phyloP scores from a whole-genome alignment of 2,888 invertebrate species.

The Tachina lurida region DNA sequence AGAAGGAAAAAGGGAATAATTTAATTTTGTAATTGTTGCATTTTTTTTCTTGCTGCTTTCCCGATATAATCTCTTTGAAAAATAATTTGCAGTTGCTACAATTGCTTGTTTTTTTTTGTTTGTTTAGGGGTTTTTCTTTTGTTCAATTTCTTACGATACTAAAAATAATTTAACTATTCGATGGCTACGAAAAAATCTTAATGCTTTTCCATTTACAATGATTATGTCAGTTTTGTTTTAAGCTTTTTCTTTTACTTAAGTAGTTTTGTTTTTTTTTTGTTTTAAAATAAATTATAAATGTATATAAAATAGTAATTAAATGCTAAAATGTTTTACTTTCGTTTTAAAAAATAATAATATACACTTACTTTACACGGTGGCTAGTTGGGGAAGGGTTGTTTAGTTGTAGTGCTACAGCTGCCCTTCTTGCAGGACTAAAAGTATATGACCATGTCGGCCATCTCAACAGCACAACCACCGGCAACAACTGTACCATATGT shows the following conservation, averaged over 20 bases:
- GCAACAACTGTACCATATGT: conserved; percentile 61
- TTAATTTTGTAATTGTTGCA: conserved; percentile 51
- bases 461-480: conserved; percentile 45
- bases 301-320: conserved; percentile 51
- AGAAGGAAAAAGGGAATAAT: background rate
- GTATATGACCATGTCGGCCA: conserved; percentile 71
- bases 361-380: conserved; percentile 67
- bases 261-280: conserved; percentile 16
- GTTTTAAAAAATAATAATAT: conserved; percentile 25
- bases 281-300: conserved; percentile 57
- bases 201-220: conserved; percentile 71
- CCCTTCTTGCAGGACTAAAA: conserved; percentile 66
- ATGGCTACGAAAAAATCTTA: conserved; percentile 73
- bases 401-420: background rate
- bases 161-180: conserved; percentile 73
- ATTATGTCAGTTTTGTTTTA: conserved; percentile 60
- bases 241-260: conserved; percentile 17
- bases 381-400: conserved; percentile 13
- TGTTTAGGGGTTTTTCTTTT: conserved; percentile 36
- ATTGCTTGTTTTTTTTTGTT: conserved; percentile 44
- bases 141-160: conserved; percentile 61
- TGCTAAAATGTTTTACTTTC: conserved; percentile 41
- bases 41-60: conserved; percentile 4
- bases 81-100: conserved; percentile 20
- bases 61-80: conserved; percentile 31